Base-by-base conservation (phyloP, 2,888 invertebrate genomes). In the Tanaodytes sp. region DNA sequence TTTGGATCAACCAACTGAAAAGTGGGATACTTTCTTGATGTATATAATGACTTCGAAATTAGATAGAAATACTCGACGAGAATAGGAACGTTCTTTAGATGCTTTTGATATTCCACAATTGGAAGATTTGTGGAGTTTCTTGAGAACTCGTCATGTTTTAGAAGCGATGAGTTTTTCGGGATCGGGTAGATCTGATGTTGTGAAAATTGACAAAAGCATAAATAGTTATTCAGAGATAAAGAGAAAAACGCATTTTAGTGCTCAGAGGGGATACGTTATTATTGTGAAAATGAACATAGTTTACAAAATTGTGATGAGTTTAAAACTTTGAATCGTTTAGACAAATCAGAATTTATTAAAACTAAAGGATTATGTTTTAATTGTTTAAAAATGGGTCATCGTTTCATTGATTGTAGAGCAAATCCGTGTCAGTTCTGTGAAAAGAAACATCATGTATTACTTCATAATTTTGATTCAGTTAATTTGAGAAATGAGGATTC, bases 61-160 rank as follows among this genome's bases (percentile, higher is more conserved):
- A 5, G 48, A 48, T 20, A 48, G 14, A 14, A 20, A 9, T 19
- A 48, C 48, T n/a, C 15, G 48, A 19, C 16, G 20, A 12, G 63
- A 63, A 39, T 63, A 40, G 63, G 63, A 63, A 33, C 18, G 39
- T 8, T 20, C 40, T 1, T 15, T 39, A 11, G 33, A 19, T 19
- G 49, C 12, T 11, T 27, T 30, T 9, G 23, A 36, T 4, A 11
- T 64, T 18, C 57, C 57, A 8, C 11, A 11, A 20, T 27, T 57
- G n/a, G 30, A 58, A 18, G 27, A 40, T n/a, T 39, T 64, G 15
- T 49, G 42, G 43, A 36, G 31, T 18, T 61, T 61, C 31, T 46
- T 63, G 37, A 4, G 33, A 11, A 23, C 16, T 1, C 37, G 46
- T 45, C 46, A 62, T 16, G 23, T 43, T 23, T n/a, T 52, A 27